Conservation (phyloP, 2,113 vertebrate genomes). For the Oryzias woworae region DNA sequence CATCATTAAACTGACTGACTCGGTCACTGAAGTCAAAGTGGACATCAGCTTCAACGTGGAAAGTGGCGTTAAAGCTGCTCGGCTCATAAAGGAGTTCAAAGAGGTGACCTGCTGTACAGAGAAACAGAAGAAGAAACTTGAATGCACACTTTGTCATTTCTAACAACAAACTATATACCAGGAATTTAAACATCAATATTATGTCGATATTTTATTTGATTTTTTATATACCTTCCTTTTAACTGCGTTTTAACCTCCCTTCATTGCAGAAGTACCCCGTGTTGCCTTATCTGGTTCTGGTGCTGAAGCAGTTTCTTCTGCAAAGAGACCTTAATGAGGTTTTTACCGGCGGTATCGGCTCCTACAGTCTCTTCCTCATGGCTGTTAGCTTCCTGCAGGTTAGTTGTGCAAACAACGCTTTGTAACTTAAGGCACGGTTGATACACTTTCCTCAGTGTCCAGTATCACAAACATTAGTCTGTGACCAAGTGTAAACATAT, state of each 20-base stretch:
- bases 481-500: no score
- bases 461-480: no score
- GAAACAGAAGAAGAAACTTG: no score
- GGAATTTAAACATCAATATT: not conserved
- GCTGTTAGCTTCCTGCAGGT: conserved; percentile 99
- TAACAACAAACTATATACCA: no score
- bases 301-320: conserved; percentile 97
- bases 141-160: not conserved
- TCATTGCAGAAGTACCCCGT: conserved; percentile 91
- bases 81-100: conserved; percentile 97
- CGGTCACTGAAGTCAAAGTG: conserved; percentile 96
- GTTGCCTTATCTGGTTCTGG: conserved; percentile 95
- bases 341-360: conserved; percentile 97
- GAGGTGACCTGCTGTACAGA: conserved; percentile 77
- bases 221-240: not conserved
- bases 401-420: not conserved
- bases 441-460: no score
- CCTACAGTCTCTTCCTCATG: conserved; percentile 99
- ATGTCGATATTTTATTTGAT: no score
- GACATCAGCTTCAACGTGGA: conserved; percentile 99
- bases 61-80: conserved; percentile 92
- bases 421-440: no score
- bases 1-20: conserved; percentile 98
- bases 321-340: conserved; percentile 99
- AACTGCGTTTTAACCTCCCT: conserved; percentile 6